Conservation (phyloP, 2,113 vertebrate species). For the Pelusios castaneus region DNA sequence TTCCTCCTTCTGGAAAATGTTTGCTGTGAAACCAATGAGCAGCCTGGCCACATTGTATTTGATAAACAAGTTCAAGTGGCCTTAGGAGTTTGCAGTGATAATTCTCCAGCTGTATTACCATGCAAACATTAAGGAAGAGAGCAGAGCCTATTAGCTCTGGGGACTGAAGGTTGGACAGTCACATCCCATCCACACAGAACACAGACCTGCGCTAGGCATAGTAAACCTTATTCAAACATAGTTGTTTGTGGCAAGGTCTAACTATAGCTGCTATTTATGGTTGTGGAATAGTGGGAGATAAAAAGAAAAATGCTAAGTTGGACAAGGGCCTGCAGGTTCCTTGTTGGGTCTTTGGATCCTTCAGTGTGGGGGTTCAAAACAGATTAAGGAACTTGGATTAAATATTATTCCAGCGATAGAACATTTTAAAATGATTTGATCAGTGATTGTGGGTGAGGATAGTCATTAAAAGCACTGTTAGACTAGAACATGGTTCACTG, state of each 20-base stretch:
- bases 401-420: neutral
- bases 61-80: neutral
- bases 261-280: neutral
- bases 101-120: neutral
- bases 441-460: neutral
- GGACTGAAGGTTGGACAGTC: neutral
- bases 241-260: neutral
- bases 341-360: neutral
- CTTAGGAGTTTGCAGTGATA: neutral
- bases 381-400: neutral
- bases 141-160: fast-evolving
- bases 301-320: neutral
- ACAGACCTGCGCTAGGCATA: neutral
- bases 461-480: neutral
- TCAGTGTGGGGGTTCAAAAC: neutral
- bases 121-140: neutral
- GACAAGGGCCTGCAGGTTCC: neutral
- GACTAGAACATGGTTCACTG: neutral
- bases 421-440: neutral
- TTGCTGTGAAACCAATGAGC: neutral
- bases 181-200: neutral
- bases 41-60: neutral
- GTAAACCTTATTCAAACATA: neutral
- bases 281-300: neutral
- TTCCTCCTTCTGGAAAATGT: neutral